Conservation (phyloP, 1,140 invertebrate genomes). For the Pteromalus puparum region DNA sequence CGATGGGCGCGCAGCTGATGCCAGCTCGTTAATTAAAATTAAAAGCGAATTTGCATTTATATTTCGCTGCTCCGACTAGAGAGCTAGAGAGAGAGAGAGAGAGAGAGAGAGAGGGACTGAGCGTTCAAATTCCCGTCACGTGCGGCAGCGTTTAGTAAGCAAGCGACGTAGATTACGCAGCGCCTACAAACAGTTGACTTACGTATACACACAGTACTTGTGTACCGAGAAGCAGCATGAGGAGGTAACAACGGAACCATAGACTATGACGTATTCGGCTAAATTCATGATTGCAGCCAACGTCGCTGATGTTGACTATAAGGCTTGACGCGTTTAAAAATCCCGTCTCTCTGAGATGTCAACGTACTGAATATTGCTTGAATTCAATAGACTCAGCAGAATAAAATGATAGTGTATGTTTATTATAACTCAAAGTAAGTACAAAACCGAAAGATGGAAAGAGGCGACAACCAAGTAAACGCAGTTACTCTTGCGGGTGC, state of each 20-base stretch:
- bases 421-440: too few species aligned
- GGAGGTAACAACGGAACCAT: slow-evolving; percentile 26
- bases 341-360: neutral
- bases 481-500: too few species aligned
- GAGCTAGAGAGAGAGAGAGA: too few species aligned
- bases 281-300: slow-evolving; percentile 15
- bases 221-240: slow-evolving; percentile 31
- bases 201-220: slow-evolving; percentile 34
- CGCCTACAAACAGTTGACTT: slow-evolving; percentile 45
- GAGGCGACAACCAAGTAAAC: too few species aligned
- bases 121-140: slow-evolving; percentile 47
- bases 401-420: too few species aligned
- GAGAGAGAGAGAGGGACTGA: neutral
- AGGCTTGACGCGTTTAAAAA: too few species aligned
- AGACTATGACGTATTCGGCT: slow-evolving; percentile 22
- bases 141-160: slow-evolving; percentile 45
- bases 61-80: too few species aligned
- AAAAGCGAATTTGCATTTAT: neutral
- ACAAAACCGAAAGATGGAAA: too few species aligned
- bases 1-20: neutral
- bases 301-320: too few species aligned
- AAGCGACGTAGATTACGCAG: slow-evolving; percentile 49
- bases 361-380: too few species aligned
- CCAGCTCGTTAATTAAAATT: neutral
- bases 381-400: too few species aligned